Base-by-base conservation (phyloP, 2,888 invertebrate species). In the Caenorhabditis zanzibari region DNA sequence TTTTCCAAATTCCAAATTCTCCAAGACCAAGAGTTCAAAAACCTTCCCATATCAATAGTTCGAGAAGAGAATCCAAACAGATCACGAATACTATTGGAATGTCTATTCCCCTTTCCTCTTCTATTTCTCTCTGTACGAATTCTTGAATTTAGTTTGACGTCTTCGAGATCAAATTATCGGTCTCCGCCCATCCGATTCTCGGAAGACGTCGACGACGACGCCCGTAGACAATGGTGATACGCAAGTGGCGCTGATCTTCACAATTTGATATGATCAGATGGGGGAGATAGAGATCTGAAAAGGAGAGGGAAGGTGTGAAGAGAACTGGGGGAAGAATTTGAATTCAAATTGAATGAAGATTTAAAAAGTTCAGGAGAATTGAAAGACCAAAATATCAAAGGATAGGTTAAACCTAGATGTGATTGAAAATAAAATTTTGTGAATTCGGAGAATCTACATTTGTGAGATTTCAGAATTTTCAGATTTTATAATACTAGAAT, bases 161-260 rank as follows among this genome's bases (percentile, higher is more conserved):
- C 10, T 41, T 47, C 47, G 41, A 61, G 41, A 41, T 61, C 61
- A 61, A 61, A 61, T 61, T 61, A 61, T 56, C 56, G 56, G 19
- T 19, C 52, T 2, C 54, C n/a, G 32, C 58, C 28, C 14, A 5
- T 7, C 44, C 44, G 49, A 49, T 49, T n/a, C 26, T 14, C 14
- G 54, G 56, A n/a, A 32, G 32, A 32, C 56, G 56, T 32, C 3
- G 56, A 32, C n/a, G 32, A 1, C 28, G 32, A 32, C 28, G 32
- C 16, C 28, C 16, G 38, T n/a, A 38, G n/a, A n/a, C 14, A 22
- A 54, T 4, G 0, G 35, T 14, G 19, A 32, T 10, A 59, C 6
- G 32, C 56, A n/a, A 32, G 38, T 59, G 38, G 19, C 59, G 59
- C 59, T 35, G 59, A 59, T 59, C 59, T 59, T 32, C 32, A 59